These are phyloP conservation scores for Zoroaster sp. DNA, from an alignment of 53 echinoderm and acorn worm species.

Conservation along the genomic window DNA sequence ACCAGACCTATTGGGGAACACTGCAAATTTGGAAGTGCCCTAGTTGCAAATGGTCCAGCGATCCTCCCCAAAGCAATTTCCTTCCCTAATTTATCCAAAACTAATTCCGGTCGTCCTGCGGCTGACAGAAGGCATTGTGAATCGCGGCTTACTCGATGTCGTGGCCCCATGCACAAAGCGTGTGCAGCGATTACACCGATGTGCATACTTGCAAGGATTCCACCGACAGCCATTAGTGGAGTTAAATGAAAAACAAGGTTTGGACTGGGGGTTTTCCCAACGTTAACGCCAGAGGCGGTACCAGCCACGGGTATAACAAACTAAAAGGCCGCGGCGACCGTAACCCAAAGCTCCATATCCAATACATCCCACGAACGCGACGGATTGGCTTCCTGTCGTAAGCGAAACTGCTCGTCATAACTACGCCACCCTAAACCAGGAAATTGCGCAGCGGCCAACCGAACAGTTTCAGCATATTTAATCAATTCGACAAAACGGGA, in stretches of 20 bases:
- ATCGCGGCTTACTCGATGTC: not conserved
- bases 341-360: constrained; percentile 45
- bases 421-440: constrained; percentile 26
- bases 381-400: constrained; percentile 9
- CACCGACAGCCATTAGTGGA: not conserved
- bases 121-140: not conserved
- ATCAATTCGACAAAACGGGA: not conserved
- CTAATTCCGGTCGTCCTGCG: not conserved
- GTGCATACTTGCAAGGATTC: not conserved
- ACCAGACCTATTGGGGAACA: constrained; percentile 49
- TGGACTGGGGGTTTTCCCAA: not conserved
- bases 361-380: constrained; percentile 18
- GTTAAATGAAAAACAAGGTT: not conserved
- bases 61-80: constrained; percentile 18
- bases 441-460: not conserved
- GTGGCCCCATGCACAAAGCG: not conserved
- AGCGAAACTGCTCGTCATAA: constrained; percentile 39
- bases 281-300: not conserved
- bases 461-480: constrained; percentile 23
- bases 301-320: not conserved
- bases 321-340: not conserved
- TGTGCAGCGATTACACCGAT: not conserved
- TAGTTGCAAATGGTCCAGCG: not conserved
- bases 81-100: not conserved
- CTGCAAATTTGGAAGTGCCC: constrained; percentile 8